Evolutionary conservation across 2,797 vertebrate species (phyloP).

Genomic region (Cercopithecus petaurista): DNA sequence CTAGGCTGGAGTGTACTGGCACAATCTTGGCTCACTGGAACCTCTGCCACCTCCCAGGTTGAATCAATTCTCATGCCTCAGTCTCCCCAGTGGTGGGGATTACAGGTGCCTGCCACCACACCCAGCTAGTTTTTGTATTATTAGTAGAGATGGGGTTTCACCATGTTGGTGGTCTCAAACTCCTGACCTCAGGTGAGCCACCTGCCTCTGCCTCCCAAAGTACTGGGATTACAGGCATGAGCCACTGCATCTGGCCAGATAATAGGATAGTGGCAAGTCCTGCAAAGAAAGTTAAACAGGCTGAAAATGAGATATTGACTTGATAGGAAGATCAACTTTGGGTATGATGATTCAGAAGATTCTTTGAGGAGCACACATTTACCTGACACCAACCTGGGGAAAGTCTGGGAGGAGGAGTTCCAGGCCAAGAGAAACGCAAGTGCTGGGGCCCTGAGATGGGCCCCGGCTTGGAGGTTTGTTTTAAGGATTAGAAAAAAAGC

Average conservation of each 20-base stretch:
- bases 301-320: neutral
- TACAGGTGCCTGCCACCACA: neutral
- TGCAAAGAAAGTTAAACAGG: neutral
- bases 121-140: neutral
- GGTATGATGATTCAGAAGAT: neutral
- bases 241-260: neutral
- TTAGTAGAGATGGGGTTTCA: neutral
- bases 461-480: neutral
- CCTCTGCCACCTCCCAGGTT: neutral
- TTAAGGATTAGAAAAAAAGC: neutral
- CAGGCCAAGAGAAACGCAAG: neutral
- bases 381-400: neutral
- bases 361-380: neutral
- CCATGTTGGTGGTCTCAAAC: neutral
- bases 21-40: neutral
- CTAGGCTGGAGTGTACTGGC: neutral
- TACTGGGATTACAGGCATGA: neutral
- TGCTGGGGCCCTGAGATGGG: rapidly evolving
- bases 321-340: neutral
- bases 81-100: neutral
- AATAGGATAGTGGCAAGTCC: neutral
- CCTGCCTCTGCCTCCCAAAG: neutral
- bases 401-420: neutral
- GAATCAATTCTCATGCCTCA: neutral
- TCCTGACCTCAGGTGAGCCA: neutral